Conservation (phyloP, 2,888 invertebrate genomes). For the Drosophila mettleri region DNA sequence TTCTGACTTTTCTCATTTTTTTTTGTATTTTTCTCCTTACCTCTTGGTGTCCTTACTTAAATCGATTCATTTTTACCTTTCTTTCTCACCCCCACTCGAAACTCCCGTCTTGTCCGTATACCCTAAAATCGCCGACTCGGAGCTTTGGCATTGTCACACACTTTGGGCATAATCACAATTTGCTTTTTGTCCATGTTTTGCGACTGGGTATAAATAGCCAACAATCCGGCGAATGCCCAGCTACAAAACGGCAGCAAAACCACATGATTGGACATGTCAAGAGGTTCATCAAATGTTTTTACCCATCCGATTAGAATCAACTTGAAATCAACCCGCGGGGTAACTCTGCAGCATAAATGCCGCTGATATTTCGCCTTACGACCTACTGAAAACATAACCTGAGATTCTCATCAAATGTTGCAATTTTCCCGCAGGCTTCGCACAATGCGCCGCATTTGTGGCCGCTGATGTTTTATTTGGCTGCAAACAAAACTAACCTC, state of each 20-base stretch:
- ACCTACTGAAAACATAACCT: neutral
- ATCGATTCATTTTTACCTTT: too few species aligned
- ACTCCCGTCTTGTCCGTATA: neutral
- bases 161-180: neutral
- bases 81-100: neutral
- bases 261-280: neutral
- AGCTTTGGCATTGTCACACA: neutral
- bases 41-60: neutral
- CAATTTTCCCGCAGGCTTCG: slow-evolving; percentile 5
- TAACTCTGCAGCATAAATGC: neutral
- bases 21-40: neutral
- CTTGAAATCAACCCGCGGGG: neutral
- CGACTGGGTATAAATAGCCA: slow-evolving; percentile 11
- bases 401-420: slow-evolving; percentile 5
- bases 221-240: neutral
- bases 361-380: slow-evolving; percentile 8
- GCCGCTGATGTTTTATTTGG: slow-evolving; percentile 14
- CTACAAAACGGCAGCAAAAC: slow-evolving; percentile 13
- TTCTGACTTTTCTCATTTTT: neutral
- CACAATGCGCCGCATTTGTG: slow-evolving; percentile 31
- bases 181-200: neutral
- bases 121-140: neutral
- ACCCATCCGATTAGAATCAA: neutral
- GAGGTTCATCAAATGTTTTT: neutral
- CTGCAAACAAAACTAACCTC: slow-evolving; percentile 46